Evolutionary conservation across 2,797 vertebrate genomes (phyloP).

Genomic region (Rhodeus uyekii): DNA sequence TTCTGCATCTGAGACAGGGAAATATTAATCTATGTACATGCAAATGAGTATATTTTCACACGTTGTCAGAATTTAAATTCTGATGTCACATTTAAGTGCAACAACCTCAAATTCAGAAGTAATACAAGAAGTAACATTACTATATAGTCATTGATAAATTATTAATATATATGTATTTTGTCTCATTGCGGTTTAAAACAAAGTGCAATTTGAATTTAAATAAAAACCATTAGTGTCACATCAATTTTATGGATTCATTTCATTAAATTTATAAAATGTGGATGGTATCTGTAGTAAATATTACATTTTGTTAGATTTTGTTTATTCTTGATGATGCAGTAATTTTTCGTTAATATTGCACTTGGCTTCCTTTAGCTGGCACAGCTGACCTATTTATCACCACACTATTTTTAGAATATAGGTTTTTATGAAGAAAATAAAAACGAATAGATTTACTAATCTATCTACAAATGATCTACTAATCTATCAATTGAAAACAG

Average conservation of each 20-base stretch:
- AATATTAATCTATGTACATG: not conserved
- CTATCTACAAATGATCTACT: not conserved
- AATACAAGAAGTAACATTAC: not conserved
- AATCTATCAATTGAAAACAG: not conserved
- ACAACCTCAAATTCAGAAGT: not conserved
- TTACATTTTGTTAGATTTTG: not conserved
- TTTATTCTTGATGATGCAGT: not conserved
- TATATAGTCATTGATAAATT: not conserved
- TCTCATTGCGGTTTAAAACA: not conserved
- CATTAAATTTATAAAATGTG: not conserved
- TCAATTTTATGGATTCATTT: not conserved
- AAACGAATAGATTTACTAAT: not conserved
- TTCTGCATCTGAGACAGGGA: not conserved
- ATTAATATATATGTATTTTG: not conserved
- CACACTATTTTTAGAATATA: too few relatives aligned
- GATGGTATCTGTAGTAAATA: not conserved
- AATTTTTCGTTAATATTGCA: conserved; percentile 18
- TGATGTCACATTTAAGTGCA: not conserved
- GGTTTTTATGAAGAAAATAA: not conserved
- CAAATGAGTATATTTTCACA: not conserved
- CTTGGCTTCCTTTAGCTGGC: conserved; percentile 28
- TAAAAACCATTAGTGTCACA: not conserved
- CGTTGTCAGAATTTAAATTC: not conserved
- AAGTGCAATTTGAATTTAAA: too few relatives aligned
- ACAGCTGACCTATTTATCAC: conserved; percentile 25